Evolutionary conservation across 2,888 invertebrate genomes (phyloP).

Genomic region (Agrochola lychnidis): DNA sequence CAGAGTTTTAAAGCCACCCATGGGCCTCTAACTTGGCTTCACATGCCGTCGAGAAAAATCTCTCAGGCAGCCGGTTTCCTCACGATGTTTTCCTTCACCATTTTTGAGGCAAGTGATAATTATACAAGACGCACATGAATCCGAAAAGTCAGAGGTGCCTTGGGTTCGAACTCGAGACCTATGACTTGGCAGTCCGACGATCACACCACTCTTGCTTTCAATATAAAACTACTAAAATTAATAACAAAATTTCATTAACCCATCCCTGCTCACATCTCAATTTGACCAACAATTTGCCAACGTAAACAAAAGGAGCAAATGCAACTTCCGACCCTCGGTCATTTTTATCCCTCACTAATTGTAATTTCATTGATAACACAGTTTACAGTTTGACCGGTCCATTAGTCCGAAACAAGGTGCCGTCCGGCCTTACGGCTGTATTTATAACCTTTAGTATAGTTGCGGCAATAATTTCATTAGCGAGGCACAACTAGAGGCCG

Average conservation of each 20-base stretch:
- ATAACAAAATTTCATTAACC: slow-evolving; percentile 53
- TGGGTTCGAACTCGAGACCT: too few species aligned
- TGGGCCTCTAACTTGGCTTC: too few species aligned
- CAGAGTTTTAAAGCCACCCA: too few species aligned
- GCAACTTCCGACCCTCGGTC: slow-evolving; percentile 85
- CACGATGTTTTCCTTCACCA: too few species aligned
- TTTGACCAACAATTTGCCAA: slow-evolving; percentile 72
- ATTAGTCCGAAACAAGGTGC: slow-evolving; percentile 90
- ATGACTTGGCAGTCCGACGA: too few species aligned
- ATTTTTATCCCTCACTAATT: slow-evolving; percentile 89
- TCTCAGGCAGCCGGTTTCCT: too few species aligned
- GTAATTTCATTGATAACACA: slow-evolving; percentile 91
- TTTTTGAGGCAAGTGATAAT: too few species aligned
- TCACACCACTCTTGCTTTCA: neutral
- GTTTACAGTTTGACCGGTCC: slow-evolving; percentile 91
- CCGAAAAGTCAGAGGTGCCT: too few species aligned
- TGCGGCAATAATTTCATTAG: slow-evolving; percentile 91
- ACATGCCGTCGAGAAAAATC: too few species aligned
- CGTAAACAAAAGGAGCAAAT: slow-evolving; percentile 79
- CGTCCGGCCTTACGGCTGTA: slow-evolving; percentile 88
- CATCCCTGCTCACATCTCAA: slow-evolving; percentile 46
- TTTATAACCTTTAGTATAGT: slow-evolving; percentile 90
- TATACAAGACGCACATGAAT: too few species aligned
- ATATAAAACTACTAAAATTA: slow-evolving; percentile 30
- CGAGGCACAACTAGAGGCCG: slow-evolving; percentile 89